Percentiles rank a stretch among this genome's conserved stretches.
Evolutionary conservation across 2,888 invertebrate species (phyloP).

Genomic region (Drosophila pegasa): DNA sequence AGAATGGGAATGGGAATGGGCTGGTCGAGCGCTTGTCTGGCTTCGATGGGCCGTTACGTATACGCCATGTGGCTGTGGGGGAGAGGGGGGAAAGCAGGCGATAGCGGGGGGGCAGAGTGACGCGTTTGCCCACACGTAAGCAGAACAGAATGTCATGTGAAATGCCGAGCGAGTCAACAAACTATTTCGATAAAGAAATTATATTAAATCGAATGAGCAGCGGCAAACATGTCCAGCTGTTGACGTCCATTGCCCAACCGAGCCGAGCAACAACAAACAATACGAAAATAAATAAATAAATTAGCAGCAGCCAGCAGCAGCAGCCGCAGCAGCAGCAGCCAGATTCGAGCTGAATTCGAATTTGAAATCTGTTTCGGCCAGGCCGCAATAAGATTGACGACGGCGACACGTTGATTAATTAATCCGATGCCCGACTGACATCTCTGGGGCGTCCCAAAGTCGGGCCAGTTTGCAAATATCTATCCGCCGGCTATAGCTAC

Average conservation of each 20-base stretch:
- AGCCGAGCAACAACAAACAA: constrained; percentile 46
- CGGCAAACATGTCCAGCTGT: constrained; percentile 72
- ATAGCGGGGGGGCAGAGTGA: constrained; percentile 22
- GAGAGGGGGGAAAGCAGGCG: neutral
- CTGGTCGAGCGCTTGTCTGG: constrained; percentile 39
- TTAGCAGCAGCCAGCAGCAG: constrained; percentile 40
- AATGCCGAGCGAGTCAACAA: constrained; percentile 47
- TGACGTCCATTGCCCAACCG: constrained; percentile 63
- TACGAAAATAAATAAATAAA: constrained; percentile 74
- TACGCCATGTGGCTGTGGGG: neutral
- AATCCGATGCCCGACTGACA: constrained; percentile 72
- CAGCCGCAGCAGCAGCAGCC: constrained; percentile 24
- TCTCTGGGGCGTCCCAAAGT: constrained; percentile 39
- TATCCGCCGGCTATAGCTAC: constrained; percentile 44
- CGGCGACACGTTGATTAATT: constrained; percentile 79
- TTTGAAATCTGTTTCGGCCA: constrained; percentile 28
- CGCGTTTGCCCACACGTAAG: constrained; percentile 53
- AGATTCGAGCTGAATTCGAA: constrained; percentile 52
- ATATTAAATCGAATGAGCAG: constrained; percentile 58
- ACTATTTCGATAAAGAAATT: constrained; percentile 73
- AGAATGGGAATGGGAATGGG: no score
- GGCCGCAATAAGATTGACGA: constrained; percentile 68
- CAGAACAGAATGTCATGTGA: constrained; percentile 56
- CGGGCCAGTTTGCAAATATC: constrained; percentile 40
- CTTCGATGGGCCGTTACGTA: constrained; percentile 39